phyloP scores from a whole-genome alignment of 2,113 vertebrate genomes.

The Sinocyclocheilus maitianheensis region DNA sequence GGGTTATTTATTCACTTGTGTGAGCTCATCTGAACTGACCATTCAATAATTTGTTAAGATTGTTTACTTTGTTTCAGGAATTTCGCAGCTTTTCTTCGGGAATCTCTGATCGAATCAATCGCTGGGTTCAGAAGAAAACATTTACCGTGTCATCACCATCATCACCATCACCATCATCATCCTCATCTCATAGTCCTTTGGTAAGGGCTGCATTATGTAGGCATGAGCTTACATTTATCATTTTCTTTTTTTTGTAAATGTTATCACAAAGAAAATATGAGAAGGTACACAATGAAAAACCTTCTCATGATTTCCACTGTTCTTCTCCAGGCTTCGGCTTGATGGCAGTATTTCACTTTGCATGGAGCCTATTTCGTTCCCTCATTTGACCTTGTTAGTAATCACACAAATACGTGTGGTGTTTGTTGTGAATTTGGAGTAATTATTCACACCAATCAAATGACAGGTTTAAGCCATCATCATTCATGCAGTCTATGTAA shows the following conservation, averaged over 20 bases:
- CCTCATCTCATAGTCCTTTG: constrained; percentile 51
- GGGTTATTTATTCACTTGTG: not conserved
- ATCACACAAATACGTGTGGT: not conserved
- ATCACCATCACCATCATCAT: no score
- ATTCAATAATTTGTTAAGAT: not conserved
- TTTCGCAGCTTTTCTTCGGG: constrained; percentile 73
- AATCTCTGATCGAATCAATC: constrained; percentile 83
- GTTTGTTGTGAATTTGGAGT: not conserved
- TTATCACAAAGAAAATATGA: no score
- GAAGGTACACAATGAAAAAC: no score
- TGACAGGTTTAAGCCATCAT: not conserved
- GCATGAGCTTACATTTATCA: no score
- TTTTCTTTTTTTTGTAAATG: no score
- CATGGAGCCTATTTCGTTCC: not conserved
- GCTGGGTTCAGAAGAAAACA: constrained; percentile 81
- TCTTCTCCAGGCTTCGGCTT: not conserved
- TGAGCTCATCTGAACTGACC: not conserved
- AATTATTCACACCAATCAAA: not conserved
- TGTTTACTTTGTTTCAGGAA: constrained; percentile 66
- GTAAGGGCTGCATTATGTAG: constrained; percentile 54
- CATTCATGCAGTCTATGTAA: not conserved
- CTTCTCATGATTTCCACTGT: not conserved
- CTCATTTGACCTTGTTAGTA: not conserved
- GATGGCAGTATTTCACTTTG: constrained; percentile 15
- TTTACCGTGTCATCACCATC: constrained; percentile 45